Conservation (phyloP, 2,113 vertebrate genomes). For the Isurus oxyrinchus region DNA sequence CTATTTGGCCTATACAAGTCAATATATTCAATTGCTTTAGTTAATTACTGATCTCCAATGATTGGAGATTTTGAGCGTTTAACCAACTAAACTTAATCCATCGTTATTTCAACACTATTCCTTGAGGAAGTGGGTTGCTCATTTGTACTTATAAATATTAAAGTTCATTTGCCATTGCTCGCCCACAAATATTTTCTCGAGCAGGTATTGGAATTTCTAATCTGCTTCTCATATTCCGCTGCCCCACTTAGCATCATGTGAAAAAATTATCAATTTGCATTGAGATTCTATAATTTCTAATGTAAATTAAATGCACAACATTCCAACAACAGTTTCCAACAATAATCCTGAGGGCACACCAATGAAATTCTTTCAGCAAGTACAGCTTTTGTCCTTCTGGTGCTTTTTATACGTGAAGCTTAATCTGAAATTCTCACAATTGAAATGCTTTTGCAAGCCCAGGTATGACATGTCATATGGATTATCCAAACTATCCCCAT, state of each 20-base stretch:
- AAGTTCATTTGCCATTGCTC: background rate
- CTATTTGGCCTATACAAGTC: background rate
- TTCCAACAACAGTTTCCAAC: background rate
- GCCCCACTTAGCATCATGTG: background rate
- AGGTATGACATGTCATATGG: background rate
- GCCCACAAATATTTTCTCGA: background rate
- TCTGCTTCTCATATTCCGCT: background rate
- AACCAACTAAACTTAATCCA: background rate
- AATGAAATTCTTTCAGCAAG: background rate
- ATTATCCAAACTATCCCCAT: background rate
- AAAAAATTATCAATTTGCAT: background rate
- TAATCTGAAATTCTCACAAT: background rate
- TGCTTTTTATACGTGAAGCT: background rate
- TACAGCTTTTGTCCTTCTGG: background rate
- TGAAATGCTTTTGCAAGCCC: background rate
- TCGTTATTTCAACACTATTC: background rate
- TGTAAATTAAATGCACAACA: background rate
- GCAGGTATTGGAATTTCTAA: background rate
- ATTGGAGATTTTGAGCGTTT: background rate
- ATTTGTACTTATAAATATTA: background rate
- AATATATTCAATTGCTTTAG: background rate
- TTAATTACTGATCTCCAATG: background rate
- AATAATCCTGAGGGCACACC: background rate
- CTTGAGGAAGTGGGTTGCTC: background rate
- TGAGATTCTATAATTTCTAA: background rate